Percentiles rank a stretch among this genome's conserved stretches.
Evolutionary conservation across 2,888 invertebrate genomes (phyloP).

Genomic region (Acleris holmiana): DNA sequence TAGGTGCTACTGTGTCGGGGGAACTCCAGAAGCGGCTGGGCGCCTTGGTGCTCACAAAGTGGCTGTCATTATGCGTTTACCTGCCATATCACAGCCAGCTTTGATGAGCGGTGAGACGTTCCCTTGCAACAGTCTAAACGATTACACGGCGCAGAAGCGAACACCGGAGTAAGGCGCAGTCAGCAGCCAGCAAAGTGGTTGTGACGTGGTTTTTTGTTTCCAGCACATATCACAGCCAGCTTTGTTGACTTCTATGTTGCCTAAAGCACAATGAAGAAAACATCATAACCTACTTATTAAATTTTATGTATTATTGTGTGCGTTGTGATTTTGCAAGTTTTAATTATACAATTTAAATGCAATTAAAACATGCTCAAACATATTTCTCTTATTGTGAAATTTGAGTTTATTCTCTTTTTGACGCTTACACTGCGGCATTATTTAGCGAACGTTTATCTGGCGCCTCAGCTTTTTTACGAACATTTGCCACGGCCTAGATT

Average conservation of each 20-base stretch:
- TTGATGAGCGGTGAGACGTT: constrained; percentile 92
- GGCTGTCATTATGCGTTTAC: constrained; percentile 91
- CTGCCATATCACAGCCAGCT: constrained; percentile 98
- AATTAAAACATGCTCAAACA: too few species aligned
- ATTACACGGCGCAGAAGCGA: background rate
- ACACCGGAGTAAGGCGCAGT: constrained; percentile 33
- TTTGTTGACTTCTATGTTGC: constrained; percentile 87
- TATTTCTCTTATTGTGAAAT: too few species aligned
- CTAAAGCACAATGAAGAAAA: background rate
- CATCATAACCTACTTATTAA: background rate
- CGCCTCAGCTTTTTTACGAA: too few species aligned
- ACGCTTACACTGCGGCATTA: too few species aligned
- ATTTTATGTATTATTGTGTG: background rate
- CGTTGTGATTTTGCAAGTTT: background rate
- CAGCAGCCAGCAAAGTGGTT: constrained; percentile 91
- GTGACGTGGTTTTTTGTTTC: constrained; percentile 87
- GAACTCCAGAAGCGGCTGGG: constrained; percentile 13
- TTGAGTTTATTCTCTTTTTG: too few species aligned
- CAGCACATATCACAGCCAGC: constrained; percentile 98
- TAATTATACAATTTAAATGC: background rate
- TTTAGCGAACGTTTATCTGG: too few species aligned
- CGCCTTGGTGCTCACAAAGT: constrained; percentile 92
- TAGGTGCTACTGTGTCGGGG: constrained; percentile 53
- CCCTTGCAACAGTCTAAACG: constrained; percentile 15
- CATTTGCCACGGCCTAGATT: too few species aligned